A percentile compares a stretch with the other conserved stretches of the same genome.
phyloP scores from a whole-genome alignment of 2,888 invertebrate genomes.

The Pteria penguin region DNA sequence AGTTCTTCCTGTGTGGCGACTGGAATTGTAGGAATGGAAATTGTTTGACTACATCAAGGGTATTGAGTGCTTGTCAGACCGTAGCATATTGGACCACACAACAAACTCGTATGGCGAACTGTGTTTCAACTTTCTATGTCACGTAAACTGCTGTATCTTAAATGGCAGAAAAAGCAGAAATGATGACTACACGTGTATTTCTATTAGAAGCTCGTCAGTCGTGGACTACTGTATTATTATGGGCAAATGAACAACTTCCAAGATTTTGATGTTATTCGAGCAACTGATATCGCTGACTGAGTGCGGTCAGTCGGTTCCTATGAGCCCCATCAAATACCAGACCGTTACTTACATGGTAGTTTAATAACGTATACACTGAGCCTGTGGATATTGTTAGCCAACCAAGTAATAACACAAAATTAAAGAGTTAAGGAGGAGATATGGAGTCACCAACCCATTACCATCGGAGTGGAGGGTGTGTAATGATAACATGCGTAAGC shows the following conservation, averaged over 20 bases:
- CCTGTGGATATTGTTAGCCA: neutral
- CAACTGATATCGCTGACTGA: neutral
- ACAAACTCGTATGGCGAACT: neutral
- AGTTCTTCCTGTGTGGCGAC: constrained; percentile 16
- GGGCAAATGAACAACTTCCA: neutral
- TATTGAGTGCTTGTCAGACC: neutral
- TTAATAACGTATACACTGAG: neutral
- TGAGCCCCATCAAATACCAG: neutral
- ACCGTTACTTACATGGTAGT: neutral
- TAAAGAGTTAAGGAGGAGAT: no score
- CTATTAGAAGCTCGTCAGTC: constrained; percentile 9
- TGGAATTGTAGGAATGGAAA: constrained; percentile 8
- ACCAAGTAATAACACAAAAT: no score
- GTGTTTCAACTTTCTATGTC: neutral
- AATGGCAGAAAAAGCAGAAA: constrained; percentile 2
- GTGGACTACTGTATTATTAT: constrained; percentile 26
- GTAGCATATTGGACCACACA: constrained; percentile 4
- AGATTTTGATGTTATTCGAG: constrained; percentile 18
- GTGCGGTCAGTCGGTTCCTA: neutral
- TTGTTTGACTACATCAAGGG: constrained; percentile 1
- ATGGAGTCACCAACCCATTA: neutral
- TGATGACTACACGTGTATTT: constrained; percentile 18
- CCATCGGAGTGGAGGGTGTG: neutral
- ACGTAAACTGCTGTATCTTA: constrained; percentile 19
- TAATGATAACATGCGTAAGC: neutral